Evolutionary conservation across 1,140 invertebrate genomes (phyloP).

Genomic region (Orius insidiosus): DNA sequence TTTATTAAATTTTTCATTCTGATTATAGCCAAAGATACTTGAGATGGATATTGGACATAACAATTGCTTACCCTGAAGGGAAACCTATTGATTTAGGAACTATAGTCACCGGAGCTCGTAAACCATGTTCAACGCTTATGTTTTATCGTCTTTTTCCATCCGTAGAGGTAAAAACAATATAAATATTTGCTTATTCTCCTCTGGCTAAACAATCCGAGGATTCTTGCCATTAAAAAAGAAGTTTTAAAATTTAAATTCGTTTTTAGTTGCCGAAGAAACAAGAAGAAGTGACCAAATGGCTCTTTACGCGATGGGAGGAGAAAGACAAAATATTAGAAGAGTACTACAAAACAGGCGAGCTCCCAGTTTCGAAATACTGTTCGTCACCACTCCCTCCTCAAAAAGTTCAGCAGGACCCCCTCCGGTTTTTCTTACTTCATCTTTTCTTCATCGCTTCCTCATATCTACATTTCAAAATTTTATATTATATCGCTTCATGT

Average conservation of each 20-base stretch:
- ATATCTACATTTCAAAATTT: conserved; percentile 45
- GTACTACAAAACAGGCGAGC: conserved; percentile 60
- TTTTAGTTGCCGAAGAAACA: conserved; percentile 52
- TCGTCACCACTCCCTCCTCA: conserved; percentile 30
- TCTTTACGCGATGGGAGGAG: conserved; percentile 63
- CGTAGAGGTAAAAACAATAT: conserved; percentile 35
- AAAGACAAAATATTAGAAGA: conserved; percentile 63
- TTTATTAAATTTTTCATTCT: too few relatives aligned
- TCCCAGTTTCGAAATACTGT: conserved; percentile 27
- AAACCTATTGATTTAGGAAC: conserved; percentile 57
- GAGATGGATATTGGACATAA: conserved; percentile 78
- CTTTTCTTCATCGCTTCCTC: conserved; percentile 61
- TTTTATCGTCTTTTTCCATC: conserved; percentile 62
- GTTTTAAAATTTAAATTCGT: conserved; percentile 1
- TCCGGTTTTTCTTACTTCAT: conserved; percentile 55
- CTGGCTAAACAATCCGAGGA: too few relatives aligned
- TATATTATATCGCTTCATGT: too few relatives aligned
- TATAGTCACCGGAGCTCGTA: conserved; percentile 51
- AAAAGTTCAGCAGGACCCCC: conserved; percentile 44
- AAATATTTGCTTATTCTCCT: too few relatives aligned
- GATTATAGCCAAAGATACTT: conserved; percentile 27
- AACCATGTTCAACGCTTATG: conserved; percentile 54
- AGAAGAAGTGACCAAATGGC: conserved; percentile 58
- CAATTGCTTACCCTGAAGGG: conserved; percentile 76
- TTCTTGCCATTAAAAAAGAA: too few relatives aligned